Evolutionary conservation across 2,888 invertebrate genomes (phyloP).

Genomic region (Artemia sinica): DNA sequence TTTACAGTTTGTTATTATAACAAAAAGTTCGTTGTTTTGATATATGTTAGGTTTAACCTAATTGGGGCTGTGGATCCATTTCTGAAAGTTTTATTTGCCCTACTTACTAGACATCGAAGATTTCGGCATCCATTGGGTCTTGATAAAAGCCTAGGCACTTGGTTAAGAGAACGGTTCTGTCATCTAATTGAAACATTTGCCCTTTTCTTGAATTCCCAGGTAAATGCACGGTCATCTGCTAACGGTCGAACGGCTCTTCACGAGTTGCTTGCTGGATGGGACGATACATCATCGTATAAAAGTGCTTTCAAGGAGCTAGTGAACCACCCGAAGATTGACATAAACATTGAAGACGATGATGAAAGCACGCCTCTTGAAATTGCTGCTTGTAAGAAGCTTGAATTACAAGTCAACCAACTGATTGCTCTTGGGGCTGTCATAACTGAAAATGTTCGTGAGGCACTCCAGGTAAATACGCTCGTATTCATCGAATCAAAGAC

Average conservation of each 20-base stretch:
- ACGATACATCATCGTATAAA: conserved; percentile 3
- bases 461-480: not conserved
- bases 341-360: conserved; percentile 20
- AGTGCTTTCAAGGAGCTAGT: conserved; percentile 19
- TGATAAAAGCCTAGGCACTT: too few species aligned
- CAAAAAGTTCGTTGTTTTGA: too few species aligned
- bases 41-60: too few species aligned
- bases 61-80: too few species aligned
- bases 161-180: too few species aligned
- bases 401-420: conserved; percentile 16
- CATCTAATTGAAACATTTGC: too few species aligned
- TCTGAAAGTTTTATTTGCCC: too few species aligned
- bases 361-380: conserved; percentile 19
- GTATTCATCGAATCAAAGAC: too few species aligned
- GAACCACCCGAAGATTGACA: conserved; percentile 16
- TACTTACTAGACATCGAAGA: too few species aligned
- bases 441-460: conserved; percentile 6
- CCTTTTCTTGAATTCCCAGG: not conserved
- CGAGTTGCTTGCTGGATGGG: conserved; percentile 18
- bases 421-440: conserved; percentile 15
- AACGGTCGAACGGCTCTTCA: conserved; percentile 18
- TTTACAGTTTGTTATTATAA: too few species aligned
- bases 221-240: conserved; percentile 15
- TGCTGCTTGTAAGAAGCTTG: conserved; percentile 17
- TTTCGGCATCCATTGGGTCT: too few species aligned